Percentiles rank a stretch among this genome's conserved stretches.
phyloP scores from a whole-genome alignment of 2,113 vertebrate genomes.

The Solea solea region DNA sequence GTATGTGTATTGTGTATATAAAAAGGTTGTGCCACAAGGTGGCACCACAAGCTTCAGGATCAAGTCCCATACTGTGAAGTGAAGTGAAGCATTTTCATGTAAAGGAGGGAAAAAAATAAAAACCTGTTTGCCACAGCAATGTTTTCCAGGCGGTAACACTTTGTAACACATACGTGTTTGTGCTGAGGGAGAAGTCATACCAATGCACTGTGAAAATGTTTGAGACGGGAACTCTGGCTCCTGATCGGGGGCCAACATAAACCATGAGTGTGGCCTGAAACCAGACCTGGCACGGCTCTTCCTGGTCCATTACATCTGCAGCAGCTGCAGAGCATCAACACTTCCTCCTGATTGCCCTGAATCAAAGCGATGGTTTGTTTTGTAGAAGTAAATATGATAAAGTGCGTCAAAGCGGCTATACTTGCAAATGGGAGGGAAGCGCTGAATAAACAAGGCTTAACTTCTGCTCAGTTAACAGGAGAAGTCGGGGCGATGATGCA shows the following conservation, averaged over 20 bases:
- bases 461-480: conserved; percentile 22
- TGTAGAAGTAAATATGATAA: conserved; percentile 35
- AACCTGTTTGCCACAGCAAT: neutral
- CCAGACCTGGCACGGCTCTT: conserved; percentile 35
- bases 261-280: conserved; percentile 46
- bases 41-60: conserved; percentile 29
- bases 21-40: conserved; percentile 49
- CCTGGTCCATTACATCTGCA: conserved; percentile 38
- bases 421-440: neutral
- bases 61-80: neutral
- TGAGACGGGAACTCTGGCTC: conserved; percentile 17
- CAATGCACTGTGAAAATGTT: conserved; percentile 8
- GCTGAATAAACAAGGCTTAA: conserved; percentile 35
- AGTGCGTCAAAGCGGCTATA: conserved; percentile 32
- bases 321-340: conserved; percentile 63
- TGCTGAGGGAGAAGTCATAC: neutral
- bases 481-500: conserved; percentile 47
- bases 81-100: neutral
- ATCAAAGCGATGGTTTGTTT: conserved; percentile 47
- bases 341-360: conserved; percentile 38
- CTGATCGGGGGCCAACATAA: conserved; percentile 50
- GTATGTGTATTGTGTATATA: too few relatives aligned
- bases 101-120: conserved; percentile 7
- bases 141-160: neutral
- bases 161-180: neutral